phyloP scores from a whole-genome alignment of 2,888 invertebrate genomes.

The Elysia crispata region DNA sequence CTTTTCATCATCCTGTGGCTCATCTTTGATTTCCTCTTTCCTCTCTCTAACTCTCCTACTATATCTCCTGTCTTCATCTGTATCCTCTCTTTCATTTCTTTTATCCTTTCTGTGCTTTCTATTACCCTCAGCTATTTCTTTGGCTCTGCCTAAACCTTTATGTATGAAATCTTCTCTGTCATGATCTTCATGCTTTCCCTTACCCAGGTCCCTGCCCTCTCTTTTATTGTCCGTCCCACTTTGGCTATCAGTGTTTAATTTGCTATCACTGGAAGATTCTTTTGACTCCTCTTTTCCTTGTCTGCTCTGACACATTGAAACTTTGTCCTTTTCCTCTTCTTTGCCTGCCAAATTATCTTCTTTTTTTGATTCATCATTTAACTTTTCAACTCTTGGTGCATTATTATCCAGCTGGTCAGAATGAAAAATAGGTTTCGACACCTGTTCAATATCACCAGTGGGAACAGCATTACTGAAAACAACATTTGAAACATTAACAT shows the following conservation, averaged over 20 bases:
- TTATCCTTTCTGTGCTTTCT: neutral
- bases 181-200: neutral
- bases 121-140: neutral
- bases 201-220: neutral
- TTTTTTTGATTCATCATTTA: neutral
- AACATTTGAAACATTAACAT: neutral
- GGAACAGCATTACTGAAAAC: neutral
- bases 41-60: neutral
- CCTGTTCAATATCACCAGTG: neutral
- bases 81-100: neutral
- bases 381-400: neutral
- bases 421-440: neutral
- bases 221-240: too few species aligned
- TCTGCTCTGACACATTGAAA: neutral
- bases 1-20: neutral
- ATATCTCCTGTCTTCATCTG: conserved; percentile 12
- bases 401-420: neutral
- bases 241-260: too few species aligned
- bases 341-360: neutral
- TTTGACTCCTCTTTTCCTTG: neutral
- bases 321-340: neutral
- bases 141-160: neutral
- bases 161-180: neutral
- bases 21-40: conserved; percentile 3
- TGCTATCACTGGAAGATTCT: too few species aligned